These are phyloP conservation scores for Rhagologus leucostigma DNA, from an alignment of 2,113 vertebrate species.

Conservation along the genomic window DNA sequence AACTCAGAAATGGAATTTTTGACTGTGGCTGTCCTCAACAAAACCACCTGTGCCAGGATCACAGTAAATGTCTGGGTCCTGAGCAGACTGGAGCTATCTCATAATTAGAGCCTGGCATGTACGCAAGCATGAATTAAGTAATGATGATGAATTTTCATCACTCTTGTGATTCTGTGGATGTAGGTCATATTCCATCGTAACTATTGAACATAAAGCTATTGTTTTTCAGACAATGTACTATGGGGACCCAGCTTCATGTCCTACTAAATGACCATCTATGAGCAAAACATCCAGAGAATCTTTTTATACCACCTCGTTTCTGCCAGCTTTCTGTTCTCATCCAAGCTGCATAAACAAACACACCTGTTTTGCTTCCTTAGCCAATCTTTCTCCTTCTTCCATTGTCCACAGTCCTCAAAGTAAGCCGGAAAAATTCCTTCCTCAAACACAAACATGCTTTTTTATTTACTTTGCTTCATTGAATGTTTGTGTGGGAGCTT, in stretches of 20 bases:
- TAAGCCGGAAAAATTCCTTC: not conserved
- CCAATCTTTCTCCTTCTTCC: not conserved
- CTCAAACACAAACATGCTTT: not conserved
- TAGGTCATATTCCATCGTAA: not conserved
- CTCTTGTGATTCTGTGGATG: not conserved
- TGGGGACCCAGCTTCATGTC: not conserved
- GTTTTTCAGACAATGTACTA: not conserved
- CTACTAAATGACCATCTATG: not conserved
- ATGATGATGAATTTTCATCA: slow-evolving; percentile 22
- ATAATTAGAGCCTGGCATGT: not conserved
- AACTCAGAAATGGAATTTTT: not conserved
- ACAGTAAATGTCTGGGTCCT: not conserved
- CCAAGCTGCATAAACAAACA: not conserved
- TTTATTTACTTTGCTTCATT: not conserved
- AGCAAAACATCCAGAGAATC: not conserved
- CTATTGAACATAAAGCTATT: not conserved
- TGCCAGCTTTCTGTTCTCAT: not conserved
- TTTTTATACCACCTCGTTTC: not conserved
- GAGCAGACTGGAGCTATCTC: not conserved
- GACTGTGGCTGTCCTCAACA: not conserved
- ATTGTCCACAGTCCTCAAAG: not conserved
- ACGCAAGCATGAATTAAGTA: slow-evolving; percentile 11
- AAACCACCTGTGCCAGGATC: not conserved
- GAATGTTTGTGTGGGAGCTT: not conserved
- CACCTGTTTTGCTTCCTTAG: not conserved